Base-by-base conservation (phyloP, 1,140 invertebrate genomes). In the Leptinotarsa texana region DNA sequence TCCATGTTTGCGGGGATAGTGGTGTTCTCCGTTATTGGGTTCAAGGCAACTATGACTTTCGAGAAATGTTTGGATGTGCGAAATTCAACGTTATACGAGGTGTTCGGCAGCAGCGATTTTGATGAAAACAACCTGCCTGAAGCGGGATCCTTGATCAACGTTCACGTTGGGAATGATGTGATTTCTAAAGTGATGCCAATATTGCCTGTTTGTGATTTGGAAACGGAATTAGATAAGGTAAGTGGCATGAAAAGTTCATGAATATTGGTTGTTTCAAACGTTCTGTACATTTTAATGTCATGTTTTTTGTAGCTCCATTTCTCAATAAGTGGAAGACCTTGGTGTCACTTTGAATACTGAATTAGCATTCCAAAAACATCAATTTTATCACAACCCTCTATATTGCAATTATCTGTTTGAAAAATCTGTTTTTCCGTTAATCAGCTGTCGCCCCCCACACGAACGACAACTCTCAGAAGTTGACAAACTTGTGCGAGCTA, bases 1-100 rank as follows among this genome's bases (percentile, higher is more conserved):
- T 98, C 97, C 13, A 93, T 99, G 91, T 99, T 99, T 84, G 97
- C 98, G 72, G 98, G 97, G 0, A 95, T 99, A 73, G 97, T 99
- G 2, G 96, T 99, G 15, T 99, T 99, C 83, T 96, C 96, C 0
- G 95, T 99, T 18, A 95, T 99, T 73, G 98, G 98, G 17, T 98
- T 97, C 83, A 98, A 97, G 86, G 95, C 95, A 0, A 93, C 93
- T 0, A 92, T 93, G 90, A 92, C 92, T 4, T 93, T 94, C 80
- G 92, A 94, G 77, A 90, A 91, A 79, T 96, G 94, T 82, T 85
- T 95, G 62, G 85, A 86, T 8, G 87, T 89, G 48, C 87, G 90
- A 75, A 92, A 93, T 83, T 80, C 82, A 74, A 91, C 90, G 13
- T 78, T 93, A 4, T 78, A 89, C 2, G 86, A 86, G 42, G 78